These are phyloP conservation scores for Cyclophora albipunctata DNA, from an alignment of 2,888 invertebrate species.

Conservation along the genomic window DNA sequence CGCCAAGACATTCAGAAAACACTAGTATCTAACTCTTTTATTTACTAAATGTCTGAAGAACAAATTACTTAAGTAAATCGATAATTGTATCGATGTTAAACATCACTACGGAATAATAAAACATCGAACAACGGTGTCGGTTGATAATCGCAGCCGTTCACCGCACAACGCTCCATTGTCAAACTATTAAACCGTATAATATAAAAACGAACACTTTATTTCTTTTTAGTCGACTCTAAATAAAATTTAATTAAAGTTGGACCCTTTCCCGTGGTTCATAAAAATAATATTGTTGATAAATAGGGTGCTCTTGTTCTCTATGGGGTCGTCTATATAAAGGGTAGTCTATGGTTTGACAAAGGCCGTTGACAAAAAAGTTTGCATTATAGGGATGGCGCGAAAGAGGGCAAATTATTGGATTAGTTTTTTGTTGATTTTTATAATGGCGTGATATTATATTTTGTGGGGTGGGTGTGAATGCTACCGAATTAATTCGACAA, in stretches of 20 bases:
- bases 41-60: no score
- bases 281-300: slow-evolving; percentile 60
- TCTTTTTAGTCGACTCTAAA: slow-evolving; percentile 23
- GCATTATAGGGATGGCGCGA: slow-evolving; percentile 25
- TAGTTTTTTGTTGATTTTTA: slow-evolving; percentile 56
- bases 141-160: slow-evolving; percentile 60
- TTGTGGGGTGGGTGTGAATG: slow-evolving; percentile 22
- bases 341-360: slow-evolving; percentile 4
- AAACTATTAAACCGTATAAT: slow-evolving; percentile 34
- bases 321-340: slow-evolving; percentile 35
- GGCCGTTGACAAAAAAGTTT: no score
- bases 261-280: slow-evolving; percentile 51
- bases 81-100: no score
- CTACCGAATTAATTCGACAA: slow-evolving; percentile 8
- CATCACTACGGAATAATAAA: slow-evolving; percentile 59
- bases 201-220: slow-evolving; percentile 29
- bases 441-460: slow-evolving; percentile 45
- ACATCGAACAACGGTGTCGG: slow-evolving; percentile 60
- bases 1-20: no score
- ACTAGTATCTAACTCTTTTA: no score
- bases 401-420: slow-evolving; percentile 37
- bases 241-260: slow-evolving; percentile 60
- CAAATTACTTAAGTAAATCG: no score
- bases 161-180: slow-evolving; percentile 59
- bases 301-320: slow-evolving; percentile 19